Percentiles rank a stretch among this genome's conserved stretches.
Evolutionary conservation across 2,113 vertebrate genomes (phyloP).

Genomic region (Polypterus bichir): DNA sequence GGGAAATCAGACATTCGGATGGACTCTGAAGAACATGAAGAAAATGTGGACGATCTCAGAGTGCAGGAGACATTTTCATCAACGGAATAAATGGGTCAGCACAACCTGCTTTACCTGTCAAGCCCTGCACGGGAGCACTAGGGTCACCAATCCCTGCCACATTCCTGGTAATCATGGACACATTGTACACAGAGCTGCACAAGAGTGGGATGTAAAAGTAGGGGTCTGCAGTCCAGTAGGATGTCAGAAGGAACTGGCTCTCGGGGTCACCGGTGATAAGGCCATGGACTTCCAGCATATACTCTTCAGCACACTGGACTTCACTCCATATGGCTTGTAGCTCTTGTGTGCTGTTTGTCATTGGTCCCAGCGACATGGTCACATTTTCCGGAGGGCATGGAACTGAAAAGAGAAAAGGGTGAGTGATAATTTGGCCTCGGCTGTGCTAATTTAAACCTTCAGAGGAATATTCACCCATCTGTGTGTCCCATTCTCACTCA

Average conservation of each 20-base stretch:
- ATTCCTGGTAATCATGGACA: constrained; percentile 41
- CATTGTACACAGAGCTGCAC: constrained; percentile 43
- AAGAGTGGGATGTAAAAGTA: constrained; percentile 48
- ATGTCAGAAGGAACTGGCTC: constrained; percentile 32
- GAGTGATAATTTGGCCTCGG: not conserved
- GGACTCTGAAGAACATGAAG: no score
- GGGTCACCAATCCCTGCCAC: constrained; percentile 28
- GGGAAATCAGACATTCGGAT: no score
- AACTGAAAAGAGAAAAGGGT: constrained; percentile 23
- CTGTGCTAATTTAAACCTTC: not conserved
- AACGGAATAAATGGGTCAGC: no score
- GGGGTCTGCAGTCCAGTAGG: constrained; percentile 43
- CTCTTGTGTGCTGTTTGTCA: constrained; percentile 27
- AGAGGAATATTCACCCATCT: no score
- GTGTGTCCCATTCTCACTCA: no score
- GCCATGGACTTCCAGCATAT: constrained; percentile 38
- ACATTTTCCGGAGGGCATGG: constrained; percentile 46
- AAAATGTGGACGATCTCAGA: no score
- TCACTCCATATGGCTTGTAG: constrained; percentile 34
- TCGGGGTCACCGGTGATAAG: constrained; percentile 32
- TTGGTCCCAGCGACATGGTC: constrained; percentile 22
- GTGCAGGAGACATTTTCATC: no score
- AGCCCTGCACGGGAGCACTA: constrained; percentile 28
- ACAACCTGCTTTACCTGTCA: constrained; percentile 39
- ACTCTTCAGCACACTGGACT: constrained; percentile 32